Percentiles rank a stretch among this genome's conserved stretches.
Conservation (phyloP, 2,888 invertebrate genomes). For the Ethmia dodecea region DNA sequence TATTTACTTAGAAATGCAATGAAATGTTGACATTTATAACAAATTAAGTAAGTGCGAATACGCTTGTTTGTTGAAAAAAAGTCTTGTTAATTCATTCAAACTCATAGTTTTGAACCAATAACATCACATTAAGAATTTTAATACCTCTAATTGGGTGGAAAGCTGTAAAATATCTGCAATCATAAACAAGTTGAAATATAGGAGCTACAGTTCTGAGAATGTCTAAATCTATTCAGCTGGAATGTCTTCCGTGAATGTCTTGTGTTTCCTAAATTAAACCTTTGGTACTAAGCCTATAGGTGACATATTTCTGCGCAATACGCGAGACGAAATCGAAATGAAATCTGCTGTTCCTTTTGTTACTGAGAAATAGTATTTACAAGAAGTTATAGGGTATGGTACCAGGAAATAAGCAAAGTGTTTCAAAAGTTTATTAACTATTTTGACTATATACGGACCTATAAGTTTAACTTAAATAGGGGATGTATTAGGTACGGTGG, state of each 20-base stretch:
- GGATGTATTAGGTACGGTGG: no score
- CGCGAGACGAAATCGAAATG: constrained; percentile 18
- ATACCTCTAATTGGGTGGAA: no score
- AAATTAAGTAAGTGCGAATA: no score
- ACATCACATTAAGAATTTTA: no score
- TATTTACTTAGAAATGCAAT: no score
- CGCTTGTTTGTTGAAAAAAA: no score
- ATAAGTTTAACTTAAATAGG: no score
- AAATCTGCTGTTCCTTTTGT: constrained; percentile 29
- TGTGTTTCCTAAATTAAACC: constrained; percentile 18
- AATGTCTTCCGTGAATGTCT: constrained; percentile 49
- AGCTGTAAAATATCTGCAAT: constrained; percentile 5
- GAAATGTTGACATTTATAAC: no score
- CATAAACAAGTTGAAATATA: constrained; percentile 22
- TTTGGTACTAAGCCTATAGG: constrained; percentile 14
- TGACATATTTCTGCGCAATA: not conserved
- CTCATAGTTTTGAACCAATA: no score
- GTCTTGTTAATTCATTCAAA: no score
- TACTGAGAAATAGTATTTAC: constrained; percentile 29
- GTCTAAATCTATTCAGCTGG: constrained; percentile 39
- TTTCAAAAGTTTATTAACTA: no score
- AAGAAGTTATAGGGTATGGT: constrained; percentile 32
- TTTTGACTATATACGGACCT: no score
- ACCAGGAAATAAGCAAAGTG: constrained; percentile 23
- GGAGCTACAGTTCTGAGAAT: constrained; percentile 42